Conservation (phyloP, 2,797 vertebrate genomes). For the Lagorchestes hirsutus region DNA sequence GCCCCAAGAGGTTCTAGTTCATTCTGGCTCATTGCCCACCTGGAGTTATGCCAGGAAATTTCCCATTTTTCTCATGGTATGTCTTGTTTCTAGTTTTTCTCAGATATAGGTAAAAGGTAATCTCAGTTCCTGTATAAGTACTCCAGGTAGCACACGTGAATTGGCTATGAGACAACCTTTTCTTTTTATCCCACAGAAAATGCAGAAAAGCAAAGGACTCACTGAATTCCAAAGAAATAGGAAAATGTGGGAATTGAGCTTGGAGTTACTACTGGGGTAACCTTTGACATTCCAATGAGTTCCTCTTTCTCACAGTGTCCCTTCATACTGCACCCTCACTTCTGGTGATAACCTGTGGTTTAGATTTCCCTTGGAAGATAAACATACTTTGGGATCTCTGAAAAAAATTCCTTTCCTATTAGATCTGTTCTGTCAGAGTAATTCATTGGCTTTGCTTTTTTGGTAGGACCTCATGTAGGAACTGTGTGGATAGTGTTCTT, state of each 20-base stretch:
- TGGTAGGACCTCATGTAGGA: too few relatives aligned
- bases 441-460: neutral
- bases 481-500: too few relatives aligned
- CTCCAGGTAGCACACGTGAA: neutral
- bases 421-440: neutral
- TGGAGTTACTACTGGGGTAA: neutral
- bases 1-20: neutral
- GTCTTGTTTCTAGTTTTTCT: neutral
- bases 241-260: neutral
- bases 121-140: neutral
- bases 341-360: too few relatives aligned
- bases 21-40: neutral
- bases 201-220: neutral
- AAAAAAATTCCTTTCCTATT: neutral
- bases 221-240: neutral
- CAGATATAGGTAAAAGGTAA: neutral
- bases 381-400: neutral
- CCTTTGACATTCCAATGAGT: neutral
- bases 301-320: neutral
- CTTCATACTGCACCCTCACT: too few relatives aligned
- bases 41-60: neutral
- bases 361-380: neutral
- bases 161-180: neutral
- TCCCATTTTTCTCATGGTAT: neutral
- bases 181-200: neutral